Evolutionary conservation across 2,888 invertebrate genomes (phyloP).

Genomic region (Thereva unica): DNA sequence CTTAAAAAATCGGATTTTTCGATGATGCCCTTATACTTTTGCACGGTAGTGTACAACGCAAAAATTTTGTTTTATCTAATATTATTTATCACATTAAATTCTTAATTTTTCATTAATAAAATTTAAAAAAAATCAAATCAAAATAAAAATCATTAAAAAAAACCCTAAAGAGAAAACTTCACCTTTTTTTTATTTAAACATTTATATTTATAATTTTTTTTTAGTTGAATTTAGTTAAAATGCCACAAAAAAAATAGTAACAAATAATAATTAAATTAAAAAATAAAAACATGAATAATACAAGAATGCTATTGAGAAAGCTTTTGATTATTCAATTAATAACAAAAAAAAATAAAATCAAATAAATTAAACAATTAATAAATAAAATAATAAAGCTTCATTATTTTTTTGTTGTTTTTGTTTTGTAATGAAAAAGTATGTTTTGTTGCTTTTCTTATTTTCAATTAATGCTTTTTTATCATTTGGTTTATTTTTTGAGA

Average conservation of each 20-base stretch:
- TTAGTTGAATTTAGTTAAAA: conserved; percentile 1
- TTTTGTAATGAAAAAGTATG: neutral
- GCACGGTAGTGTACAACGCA: too few relatives aligned
- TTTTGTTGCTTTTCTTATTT: neutral
- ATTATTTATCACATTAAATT: conserved; percentile 3
- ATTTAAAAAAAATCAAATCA: conserved; percentile 18
- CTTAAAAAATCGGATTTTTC: too few relatives aligned
- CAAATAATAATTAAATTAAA: neutral
- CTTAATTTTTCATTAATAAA: neutral
- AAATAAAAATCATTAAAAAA: conserved; percentile 23
- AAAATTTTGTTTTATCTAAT: conserved; percentile 6
- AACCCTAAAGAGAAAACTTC: conserved; percentile 41
- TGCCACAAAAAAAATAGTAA: neutral
- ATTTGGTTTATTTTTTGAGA: conserved; percentile 37
- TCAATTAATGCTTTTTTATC: neutral
- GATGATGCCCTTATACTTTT: too few relatives aligned
- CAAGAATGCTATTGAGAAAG: neutral
- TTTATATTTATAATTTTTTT: conserved; percentile 8
- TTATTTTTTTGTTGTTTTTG: too few relatives aligned
- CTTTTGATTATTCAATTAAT: neutral
- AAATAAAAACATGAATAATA: neutral
- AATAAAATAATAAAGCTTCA: too few relatives aligned
- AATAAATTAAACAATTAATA: too few relatives aligned
- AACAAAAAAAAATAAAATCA: too few relatives aligned
- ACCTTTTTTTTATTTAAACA: conserved; percentile 36